Conservation (phyloP, 2,888 invertebrate species). For the Xanthorhoe spadicearia region DNA sequence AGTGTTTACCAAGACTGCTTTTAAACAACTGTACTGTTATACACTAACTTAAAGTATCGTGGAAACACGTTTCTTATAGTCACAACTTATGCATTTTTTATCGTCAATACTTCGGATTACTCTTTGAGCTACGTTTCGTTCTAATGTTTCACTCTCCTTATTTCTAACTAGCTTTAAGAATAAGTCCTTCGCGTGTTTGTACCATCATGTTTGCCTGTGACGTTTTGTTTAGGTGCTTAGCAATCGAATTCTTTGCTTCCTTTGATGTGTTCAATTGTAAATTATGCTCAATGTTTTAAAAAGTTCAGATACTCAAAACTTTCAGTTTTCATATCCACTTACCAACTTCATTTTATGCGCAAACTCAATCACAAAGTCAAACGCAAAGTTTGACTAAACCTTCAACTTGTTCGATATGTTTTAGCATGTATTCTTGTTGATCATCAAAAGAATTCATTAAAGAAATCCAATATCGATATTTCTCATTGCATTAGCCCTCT, state of each 20-base stretch:
- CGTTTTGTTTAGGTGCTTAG: slow-evolving; percentile 56
- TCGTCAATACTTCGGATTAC: slow-evolving; percentile 77
- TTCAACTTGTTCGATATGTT: slow-evolving; percentile 18
- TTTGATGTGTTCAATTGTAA: slow-evolving; percentile 77
- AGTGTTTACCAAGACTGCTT: slow-evolving; percentile 85
- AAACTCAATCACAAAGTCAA: no score
- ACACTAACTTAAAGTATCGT: slow-evolving; percentile 71
- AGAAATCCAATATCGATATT: slow-evolving; percentile 25
- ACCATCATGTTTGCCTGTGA: slow-evolving; percentile 35
- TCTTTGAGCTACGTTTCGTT: slow-evolving; percentile 66
- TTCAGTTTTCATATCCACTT: slow-evolving; percentile 37
- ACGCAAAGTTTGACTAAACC: no score
- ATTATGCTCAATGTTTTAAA: slow-evolving; percentile 75
- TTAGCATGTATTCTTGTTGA: slow-evolving; percentile 26
- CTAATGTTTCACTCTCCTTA: slow-evolving; percentile 63
- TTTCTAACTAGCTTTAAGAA: slow-evolving; percentile 63
- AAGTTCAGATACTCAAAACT: slow-evolving; percentile 53
- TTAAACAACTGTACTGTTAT: slow-evolving; percentile 81
- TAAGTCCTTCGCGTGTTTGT: slow-evolving; percentile 39
- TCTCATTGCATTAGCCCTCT: slow-evolving; percentile 32
- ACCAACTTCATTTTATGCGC: slow-evolving; percentile 31
- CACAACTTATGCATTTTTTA: slow-evolving; percentile 83
- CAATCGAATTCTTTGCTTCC: slow-evolving; percentile 69
- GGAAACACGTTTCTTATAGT: slow-evolving; percentile 73
- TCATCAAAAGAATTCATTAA: slow-evolving; percentile 22